Percentiles rank a stretch among this genome's conserved stretches.
Conservation (phyloP, 1,140 invertebrate genomes). For the Coboldia fuscipes region DNA sequence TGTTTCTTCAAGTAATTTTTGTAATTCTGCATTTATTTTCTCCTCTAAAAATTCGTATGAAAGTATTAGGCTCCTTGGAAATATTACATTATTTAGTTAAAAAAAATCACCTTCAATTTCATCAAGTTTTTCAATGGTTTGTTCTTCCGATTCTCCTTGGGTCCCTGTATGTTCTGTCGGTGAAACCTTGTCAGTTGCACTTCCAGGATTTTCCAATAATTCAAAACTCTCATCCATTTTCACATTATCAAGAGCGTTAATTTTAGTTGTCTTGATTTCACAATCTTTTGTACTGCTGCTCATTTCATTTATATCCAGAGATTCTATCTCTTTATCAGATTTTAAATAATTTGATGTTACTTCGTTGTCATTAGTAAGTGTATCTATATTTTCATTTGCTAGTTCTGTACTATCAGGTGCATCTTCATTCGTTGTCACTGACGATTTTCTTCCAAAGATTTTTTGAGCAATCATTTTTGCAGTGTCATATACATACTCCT, state of each 20-base stretch:
- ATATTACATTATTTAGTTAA: too few relatives aligned
- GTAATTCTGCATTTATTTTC: neutral
- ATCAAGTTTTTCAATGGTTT: neutral
- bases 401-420: neutral
- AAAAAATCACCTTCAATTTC: neutral
- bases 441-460: conserved; percentile 9
- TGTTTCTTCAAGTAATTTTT: conserved; percentile 3
- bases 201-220: too few relatives aligned
- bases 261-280: too few relatives aligned
- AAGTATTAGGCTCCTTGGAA: too few relatives aligned
- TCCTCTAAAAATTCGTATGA: neutral
- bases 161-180: neutral
- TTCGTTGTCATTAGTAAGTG: neutral
- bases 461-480: conserved; percentile 24
- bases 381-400: conserved; percentile 1
- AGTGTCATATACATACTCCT: conserved; percentile 34
- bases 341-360: conserved; percentile 1
- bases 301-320: too few relatives aligned
- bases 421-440: neutral
- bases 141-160: neutral
- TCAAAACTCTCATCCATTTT: too few relatives aligned
- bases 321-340: too few relatives aligned
- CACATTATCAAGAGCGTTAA: too few relatives aligned
- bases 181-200: neutral
- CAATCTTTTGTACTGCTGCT: too few relatives aligned